Conservation (phyloP, 2,888 invertebrate genomes). For the Drosophila emarginata region DNA sequence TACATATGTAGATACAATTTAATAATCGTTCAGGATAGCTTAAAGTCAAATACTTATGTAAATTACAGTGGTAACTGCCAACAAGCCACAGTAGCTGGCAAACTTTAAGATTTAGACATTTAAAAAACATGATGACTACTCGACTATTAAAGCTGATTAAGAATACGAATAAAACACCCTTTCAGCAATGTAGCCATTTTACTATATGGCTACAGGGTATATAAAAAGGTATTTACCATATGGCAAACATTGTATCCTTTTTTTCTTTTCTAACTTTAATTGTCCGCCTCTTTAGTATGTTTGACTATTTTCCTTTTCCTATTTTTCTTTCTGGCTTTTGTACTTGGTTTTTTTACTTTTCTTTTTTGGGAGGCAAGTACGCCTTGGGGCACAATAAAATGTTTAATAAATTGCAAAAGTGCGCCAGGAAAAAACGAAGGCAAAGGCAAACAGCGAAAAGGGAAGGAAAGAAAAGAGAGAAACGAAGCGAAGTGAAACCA, state of each 20-base stretch:
- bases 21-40: too few relatives aligned
- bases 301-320: slow-evolving; percentile 34
- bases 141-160: too few relatives aligned
- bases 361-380: slow-evolving; percentile 55
- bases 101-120: too few relatives aligned
- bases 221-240: neutral
- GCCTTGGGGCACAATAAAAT: slow-evolving; percentile 75
- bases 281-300: slow-evolving; percentile 33
- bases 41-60: too few relatives aligned
- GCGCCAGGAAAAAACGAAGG: slow-evolving; percentile 49
- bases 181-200: neutral
- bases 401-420: slow-evolving; percentile 75
- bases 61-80: too few relatives aligned
- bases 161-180: too few relatives aligned
- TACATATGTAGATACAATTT: too few relatives aligned
- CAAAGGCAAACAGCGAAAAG: neutral
- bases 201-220: neutral
- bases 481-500: neutral
- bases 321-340: slow-evolving; percentile 1
- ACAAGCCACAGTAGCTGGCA: too few relatives aligned
- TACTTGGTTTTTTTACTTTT: slow-evolving; percentile 27
- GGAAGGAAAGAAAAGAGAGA: neutral
- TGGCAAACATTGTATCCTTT: neutral
- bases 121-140: too few relatives aligned
- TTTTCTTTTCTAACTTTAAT: slow-evolving; percentile 28